Evolutionary conservation across 1,140 invertebrate genomes (phyloP), one percentile per base, ranked within the genome.

Genomic region (Elymnias hypermnestra): DNA sequence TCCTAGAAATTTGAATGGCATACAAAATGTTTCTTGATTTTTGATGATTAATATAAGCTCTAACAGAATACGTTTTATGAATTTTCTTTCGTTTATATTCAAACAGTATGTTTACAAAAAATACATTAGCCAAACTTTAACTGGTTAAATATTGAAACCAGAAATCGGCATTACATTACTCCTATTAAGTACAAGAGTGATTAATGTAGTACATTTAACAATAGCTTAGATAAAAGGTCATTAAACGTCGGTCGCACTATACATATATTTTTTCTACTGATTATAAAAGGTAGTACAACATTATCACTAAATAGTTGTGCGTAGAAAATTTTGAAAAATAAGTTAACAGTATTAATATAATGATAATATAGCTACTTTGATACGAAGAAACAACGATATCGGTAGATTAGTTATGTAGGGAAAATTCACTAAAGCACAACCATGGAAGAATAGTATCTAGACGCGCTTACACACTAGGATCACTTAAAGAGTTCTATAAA

Each of bases 371-470:
- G 36, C 51, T 58, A 60, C 62, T 63, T 70, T 47, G 58, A 68
- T 56, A 63, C 53, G 47, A 65, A 53, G 55, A 67, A 64, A 63
- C 33, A 53, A 67, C 54, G 53, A 62, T 63, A 53, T 72, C 52
- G 59, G 38, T 68, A 71, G 58, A 71, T 57, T 47, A 68, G 63
- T 39, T 70, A 66, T 70, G 64, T 81, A 71, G 72, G 72, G 65
- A 68, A 79, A 82, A 71, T 74, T 77, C 76, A 81, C 74, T 77
- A 83, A 84, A 83, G 81, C 81, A 83, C 78, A 84, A 84, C 81
- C 81, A 75, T 84, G 76, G 81, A 83, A 83, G 72, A 84, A 77
- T 84, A 84, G 76, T 84, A 84, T 52, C 78, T 84, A 81, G 65
- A 79, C 53, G 74, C 64, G 47, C 76, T 84, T 84, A 84, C 65